Evolutionary conservation across 2,888 invertebrate genomes (phyloP).

Genomic region (Euproctis similis): DNA sequence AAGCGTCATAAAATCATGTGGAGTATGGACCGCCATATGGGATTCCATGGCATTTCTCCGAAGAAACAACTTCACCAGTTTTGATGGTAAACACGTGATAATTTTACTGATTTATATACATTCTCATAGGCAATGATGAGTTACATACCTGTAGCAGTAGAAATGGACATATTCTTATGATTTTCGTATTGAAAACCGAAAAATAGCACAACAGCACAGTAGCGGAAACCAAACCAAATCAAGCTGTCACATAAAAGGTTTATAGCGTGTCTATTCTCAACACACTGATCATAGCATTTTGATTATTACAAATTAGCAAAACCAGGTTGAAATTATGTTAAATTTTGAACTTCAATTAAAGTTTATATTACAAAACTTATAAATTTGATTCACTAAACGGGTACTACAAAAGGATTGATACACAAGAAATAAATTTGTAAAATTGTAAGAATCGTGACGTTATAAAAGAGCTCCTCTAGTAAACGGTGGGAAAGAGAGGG

Average conservation of each 20-base stretch:
- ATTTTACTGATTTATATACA: slow-evolving; percentile 24
- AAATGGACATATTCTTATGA: slow-evolving; percentile 66
- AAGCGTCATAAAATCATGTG: slow-evolving; percentile 73
- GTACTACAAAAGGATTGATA: too few relatives aligned
- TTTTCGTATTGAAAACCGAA: slow-evolving; percentile 63
- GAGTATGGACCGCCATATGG: slow-evolving; percentile 75
- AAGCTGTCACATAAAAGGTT: slow-evolving; percentile 72
- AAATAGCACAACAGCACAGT: slow-evolving; percentile 75
- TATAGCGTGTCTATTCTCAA: slow-evolving; percentile 46
- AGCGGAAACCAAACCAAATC: slow-evolving; percentile 76
- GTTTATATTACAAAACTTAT: too few relatives aligned
- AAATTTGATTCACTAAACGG: too few relatives aligned
- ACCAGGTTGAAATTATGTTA: too few relatives aligned
- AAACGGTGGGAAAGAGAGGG: slow-evolving; percentile 57
- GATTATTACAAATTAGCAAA: too few relatives aligned
- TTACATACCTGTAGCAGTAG: slow-evolving; percentile 68
- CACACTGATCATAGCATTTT: too few relatives aligned
- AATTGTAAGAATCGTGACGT: slow-evolving; percentile 26
- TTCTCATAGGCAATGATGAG: slow-evolving; percentile 27
- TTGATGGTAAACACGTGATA: slow-evolving; percentile 44
- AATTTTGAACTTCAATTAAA: too few relatives aligned
- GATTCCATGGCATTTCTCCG: slow-evolving; percentile 74
- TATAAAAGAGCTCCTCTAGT: slow-evolving; percentile 46
- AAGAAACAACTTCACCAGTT: slow-evolving; percentile 63
- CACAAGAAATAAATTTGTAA: slow-evolving; percentile 4